Conservation (phyloP, 2,797 vertebrate species). For the Geotrypetes seraphini region DNA sequence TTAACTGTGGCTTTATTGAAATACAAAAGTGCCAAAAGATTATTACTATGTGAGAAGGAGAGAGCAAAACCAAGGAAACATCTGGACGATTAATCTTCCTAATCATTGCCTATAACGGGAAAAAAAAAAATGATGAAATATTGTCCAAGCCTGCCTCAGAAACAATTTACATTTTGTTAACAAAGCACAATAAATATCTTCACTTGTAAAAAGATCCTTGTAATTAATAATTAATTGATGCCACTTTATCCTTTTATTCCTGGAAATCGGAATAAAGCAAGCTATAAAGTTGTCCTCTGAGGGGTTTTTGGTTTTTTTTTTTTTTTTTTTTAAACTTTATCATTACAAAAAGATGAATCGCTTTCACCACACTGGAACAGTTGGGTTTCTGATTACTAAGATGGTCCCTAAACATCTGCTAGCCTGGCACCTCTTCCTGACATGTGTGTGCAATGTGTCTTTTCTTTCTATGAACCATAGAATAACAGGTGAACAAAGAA, state of each 20-base stretch:
- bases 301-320: constrained; percentile 16
- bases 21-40: constrained; percentile 36
- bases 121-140: constrained; percentile 27
- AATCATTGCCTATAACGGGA: constrained; percentile 19
- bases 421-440: constrained; percentile 12
- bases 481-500: constrained; percentile 14
- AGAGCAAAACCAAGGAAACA: constrained; percentile 74
- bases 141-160: constrained; percentile 18
- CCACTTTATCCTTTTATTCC: neutral
- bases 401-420: constrained; percentile 23
- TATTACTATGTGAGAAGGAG: constrained; percentile 73
- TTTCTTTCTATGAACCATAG: neutral
- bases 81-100: constrained; percentile 71
- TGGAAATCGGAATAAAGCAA: constrained; percentile 9
- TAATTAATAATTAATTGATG: constrained; percentile 50
- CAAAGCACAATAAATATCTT: constrained; percentile 30
- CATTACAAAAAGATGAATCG: constrained; percentile 33
- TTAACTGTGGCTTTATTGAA: constrained; percentile 52
- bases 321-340: too few species aligned
- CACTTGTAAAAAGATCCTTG: constrained; percentile 26
- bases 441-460: neutral
- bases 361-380: constrained; percentile 24
- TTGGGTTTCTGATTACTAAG: constrained; percentile 21
- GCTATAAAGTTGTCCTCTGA: constrained; percentile 4
- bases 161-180: constrained; percentile 22